These are phyloP conservation scores for Larimichthys crocea DNA, from an alignment of 2,113 vertebrate genomes.

Conservation along the genomic window DNA sequence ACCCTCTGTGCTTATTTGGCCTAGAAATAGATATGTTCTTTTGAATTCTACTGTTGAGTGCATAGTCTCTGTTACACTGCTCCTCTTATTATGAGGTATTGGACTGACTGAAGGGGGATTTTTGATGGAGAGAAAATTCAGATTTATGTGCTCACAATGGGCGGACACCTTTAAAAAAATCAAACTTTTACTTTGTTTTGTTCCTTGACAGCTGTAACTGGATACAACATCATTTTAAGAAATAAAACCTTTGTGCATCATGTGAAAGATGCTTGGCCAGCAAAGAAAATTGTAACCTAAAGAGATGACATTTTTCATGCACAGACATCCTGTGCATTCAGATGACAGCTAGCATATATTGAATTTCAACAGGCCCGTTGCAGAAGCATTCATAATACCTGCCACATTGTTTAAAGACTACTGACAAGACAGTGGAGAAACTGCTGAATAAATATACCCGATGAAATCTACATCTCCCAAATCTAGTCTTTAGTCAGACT, in stretches of 20 bases:
- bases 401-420: neutral
- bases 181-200: neutral
- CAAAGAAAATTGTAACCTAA: neutral
- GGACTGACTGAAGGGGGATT: neutral
- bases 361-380: neutral
- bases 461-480: neutral
- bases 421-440: neutral
- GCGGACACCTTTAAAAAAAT: neutral
- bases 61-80: neutral
- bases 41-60: neutral
- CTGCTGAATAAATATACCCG: neutral
- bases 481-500: neutral
- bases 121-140: neutral
- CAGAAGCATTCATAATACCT: neutral
- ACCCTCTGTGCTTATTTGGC: neutral
- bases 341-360: conserved; percentile 8
- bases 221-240: neutral
- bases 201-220: neutral
- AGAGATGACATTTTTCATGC: conserved; percentile 14
- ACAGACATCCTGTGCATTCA: neutral
- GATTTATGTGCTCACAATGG: neutral
- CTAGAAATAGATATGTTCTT: conserved; percentile 13
- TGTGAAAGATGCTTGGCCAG: neutral
- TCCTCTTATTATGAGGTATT: neutral
- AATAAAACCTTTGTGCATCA: neutral